These are phyloP conservation scores for Acinonyx jubatus DNA, from an alignment of 2,113 vertebrate species.

Conservation along the genomic window DNA sequence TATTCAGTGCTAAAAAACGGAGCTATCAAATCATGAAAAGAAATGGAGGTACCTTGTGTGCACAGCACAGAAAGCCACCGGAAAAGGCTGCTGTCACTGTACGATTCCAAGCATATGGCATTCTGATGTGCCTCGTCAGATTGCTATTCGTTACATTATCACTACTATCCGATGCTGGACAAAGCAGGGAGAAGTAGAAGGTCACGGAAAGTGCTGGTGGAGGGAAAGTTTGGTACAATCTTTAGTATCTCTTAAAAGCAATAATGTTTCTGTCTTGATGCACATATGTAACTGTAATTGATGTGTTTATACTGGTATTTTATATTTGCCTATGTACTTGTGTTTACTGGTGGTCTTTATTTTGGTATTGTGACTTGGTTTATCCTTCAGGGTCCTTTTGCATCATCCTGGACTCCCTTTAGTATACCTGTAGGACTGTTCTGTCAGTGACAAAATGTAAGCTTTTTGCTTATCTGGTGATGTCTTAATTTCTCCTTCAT, in stretches of 20 bases:
- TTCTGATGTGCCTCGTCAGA: neutral
- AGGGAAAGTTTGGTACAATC: neutral
- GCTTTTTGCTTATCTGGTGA: neutral
- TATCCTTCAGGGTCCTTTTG: neutral
- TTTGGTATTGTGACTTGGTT: neutral
- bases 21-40: neutral
- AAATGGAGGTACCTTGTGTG: too few species aligned
- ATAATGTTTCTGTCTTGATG: neutral
- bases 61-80: neutral
- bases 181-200: neutral
- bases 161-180: neutral
- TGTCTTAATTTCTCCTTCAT: neutral
- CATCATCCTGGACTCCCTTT: neutral
- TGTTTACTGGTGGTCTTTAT: neutral
- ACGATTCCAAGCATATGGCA: neutral
- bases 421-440: neutral
- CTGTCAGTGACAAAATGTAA: neutral
- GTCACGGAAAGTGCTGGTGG: neutral
- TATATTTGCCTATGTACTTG: neutral
- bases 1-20: neutral
- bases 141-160: neutral
- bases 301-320: neutral
- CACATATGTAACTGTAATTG: neutral
- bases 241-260: neutral
- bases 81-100: neutral